These are phyloP conservation scores for Lytechinus variegatus DNA, from an alignment of 35 echinoderm and acorn worm species.

Conservation along the genomic window DNA sequence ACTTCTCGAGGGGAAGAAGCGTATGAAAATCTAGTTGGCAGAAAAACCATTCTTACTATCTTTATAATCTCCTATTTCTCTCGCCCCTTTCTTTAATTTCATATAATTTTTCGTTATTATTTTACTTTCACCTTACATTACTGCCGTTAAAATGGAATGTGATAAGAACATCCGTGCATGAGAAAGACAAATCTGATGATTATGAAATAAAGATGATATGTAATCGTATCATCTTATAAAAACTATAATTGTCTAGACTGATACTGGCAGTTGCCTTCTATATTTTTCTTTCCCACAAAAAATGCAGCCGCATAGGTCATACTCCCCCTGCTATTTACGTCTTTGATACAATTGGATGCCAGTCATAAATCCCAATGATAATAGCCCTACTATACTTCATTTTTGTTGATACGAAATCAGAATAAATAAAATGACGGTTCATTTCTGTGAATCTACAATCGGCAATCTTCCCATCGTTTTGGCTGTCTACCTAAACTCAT, in stretches of 20 bases:
- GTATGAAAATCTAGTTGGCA: too few species aligned
- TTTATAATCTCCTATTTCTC: too few species aligned
- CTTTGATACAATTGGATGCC: not conserved
- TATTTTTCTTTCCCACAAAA: not conserved
- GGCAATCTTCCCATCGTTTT: not conserved
- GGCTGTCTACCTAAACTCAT: not conserved
- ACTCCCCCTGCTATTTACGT: not conserved
- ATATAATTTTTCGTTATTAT: too few species aligned
- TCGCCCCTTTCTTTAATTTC: too few species aligned
- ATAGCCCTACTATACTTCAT: not conserved
- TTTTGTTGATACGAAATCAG: not conserved
- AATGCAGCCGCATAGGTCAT: not conserved
- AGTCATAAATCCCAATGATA: not conserved
- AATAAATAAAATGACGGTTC: not conserved
- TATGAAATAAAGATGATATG: not conserved
- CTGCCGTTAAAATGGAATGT: too few species aligned
- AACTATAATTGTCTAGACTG: not conserved
- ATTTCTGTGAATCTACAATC: not conserved
- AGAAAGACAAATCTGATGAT: not conserved
- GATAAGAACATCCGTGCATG: not conserved
- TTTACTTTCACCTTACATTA: too few species aligned
- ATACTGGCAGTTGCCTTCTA: not conserved
- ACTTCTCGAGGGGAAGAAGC: too few species aligned
- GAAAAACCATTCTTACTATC: too few species aligned
- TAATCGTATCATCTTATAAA: not conserved